These are phyloP conservation scores for Balanococcus diminutus DNA, from an alignment of 2,888 invertebrate species.

Conservation along the genomic window DNA sequence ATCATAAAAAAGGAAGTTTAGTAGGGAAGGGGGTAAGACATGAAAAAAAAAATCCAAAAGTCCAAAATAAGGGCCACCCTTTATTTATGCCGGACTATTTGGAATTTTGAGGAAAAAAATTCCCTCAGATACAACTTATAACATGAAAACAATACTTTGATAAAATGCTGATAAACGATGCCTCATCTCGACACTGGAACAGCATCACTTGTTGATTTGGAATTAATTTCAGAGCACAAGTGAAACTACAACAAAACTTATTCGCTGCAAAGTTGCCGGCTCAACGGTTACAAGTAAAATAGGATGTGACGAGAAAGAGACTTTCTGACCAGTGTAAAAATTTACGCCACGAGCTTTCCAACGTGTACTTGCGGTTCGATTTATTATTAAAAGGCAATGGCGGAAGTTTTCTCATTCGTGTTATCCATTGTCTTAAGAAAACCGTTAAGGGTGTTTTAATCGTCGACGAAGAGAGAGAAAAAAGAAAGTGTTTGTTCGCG, in stretches of 20 bases:
- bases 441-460: background rate
- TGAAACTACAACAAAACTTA: background rate
- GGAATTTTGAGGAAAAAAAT: background rate
- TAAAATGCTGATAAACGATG: background rate
- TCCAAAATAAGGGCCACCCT: no score
- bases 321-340: background rate
- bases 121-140: background rate
- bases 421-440: background rate
- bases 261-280: conserved; percentile 10
- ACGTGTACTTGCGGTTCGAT: background rate
- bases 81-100: background rate
- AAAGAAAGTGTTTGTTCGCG: conserved; percentile 22
- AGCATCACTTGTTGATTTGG: background rate
- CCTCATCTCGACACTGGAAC: background rate
- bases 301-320: background rate
- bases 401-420: background rate
- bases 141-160: background rate
- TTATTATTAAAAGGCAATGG: conserved; percentile 15
- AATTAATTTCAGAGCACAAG: conserved; percentile 6
- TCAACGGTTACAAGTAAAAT: background rate
- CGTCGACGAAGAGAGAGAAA: background rate
- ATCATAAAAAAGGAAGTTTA: no score
- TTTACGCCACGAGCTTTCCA: conserved; percentile 2
- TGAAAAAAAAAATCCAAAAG: no score
- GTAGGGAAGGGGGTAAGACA: no score